These are phyloP conservation scores for Clitarchus hookeri DNA, from an alignment of 2,888 invertebrate genomes.

Conservation along the genomic window DNA sequence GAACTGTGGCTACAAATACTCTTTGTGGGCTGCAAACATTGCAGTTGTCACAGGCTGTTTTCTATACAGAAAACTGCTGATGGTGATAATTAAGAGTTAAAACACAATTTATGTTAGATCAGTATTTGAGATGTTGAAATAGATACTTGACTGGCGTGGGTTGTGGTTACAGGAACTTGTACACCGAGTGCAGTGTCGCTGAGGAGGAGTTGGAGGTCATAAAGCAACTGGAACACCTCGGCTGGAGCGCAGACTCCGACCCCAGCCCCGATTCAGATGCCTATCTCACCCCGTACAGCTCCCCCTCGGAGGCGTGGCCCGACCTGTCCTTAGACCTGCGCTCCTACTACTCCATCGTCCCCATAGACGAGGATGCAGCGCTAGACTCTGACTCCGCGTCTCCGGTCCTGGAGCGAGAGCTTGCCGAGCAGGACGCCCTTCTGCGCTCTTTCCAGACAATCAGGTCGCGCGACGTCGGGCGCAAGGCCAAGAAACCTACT, in stretches of 20 bases:
- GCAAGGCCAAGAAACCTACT: slow-evolving; percentile 49
- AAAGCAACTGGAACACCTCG: slow-evolving; percentile 53
- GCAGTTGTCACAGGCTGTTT: too few relatives aligned
- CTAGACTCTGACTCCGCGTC: slow-evolving; percentile 51
- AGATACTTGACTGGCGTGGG: slow-evolving; percentile 15
- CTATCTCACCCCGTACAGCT: slow-evolving; percentile 54
- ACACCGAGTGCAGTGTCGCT: slow-evolving; percentile 58
- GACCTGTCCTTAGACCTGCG: slow-evolving; percentile 39
- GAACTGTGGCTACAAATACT: too few relatives aligned
- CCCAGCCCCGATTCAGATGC: slow-evolving; percentile 53
- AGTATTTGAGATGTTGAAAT: background rate
- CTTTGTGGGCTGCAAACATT: too few relatives aligned
- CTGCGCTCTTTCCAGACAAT: slow-evolving; percentile 59
- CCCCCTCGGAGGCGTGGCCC: slow-evolving; percentile 50
- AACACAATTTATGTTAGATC: too few relatives aligned
- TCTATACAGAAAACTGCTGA: too few relatives aligned
- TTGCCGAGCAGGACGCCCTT: slow-evolving; percentile 60
- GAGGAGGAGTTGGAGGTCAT: slow-evolving; percentile 59
- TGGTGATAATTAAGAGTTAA: too few relatives aligned
- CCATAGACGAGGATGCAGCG: slow-evolving; percentile 50
- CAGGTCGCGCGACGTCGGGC: slow-evolving; percentile 51
- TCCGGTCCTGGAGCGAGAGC: slow-evolving; percentile 57
- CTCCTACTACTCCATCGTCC: slow-evolving; percentile 47
- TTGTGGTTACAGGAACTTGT: slow-evolving; percentile 57
- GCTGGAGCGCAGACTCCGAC: slow-evolving; percentile 49